These are phyloP conservation scores for Antheraea assamensis DNA, from an alignment of 2,888 invertebrate species.

Conservation along the genomic window DNA sequence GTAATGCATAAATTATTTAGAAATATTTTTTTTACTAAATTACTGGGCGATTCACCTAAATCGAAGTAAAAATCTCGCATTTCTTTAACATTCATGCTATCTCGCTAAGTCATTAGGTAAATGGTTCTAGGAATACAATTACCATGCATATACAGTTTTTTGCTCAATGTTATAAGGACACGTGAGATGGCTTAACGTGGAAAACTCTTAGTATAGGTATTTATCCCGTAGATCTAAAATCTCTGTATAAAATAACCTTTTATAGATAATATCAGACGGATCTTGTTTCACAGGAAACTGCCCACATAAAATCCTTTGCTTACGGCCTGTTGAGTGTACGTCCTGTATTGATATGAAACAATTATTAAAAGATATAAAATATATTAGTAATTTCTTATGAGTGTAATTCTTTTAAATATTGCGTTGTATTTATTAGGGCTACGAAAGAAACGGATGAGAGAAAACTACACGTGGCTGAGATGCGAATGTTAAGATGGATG, in stretches of 20 bases:
- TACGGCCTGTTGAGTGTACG: neutral
- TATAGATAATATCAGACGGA: neutral
- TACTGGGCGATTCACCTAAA: too few species aligned
- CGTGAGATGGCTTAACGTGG: neutral
- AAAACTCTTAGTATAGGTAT: neutral
- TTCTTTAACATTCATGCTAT: neutral
- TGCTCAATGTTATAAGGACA: too few species aligned
- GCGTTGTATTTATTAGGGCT: too few species aligned
- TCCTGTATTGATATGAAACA: neutral
- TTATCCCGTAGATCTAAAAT: neutral
- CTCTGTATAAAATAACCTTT: neutral
- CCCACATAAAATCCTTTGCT: neutral
- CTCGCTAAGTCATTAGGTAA: too few species aligned
- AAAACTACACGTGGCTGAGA: too few species aligned
- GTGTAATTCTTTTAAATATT: neutral
- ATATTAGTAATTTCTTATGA: neutral
- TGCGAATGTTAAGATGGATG: too few species aligned
- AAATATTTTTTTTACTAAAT: too few species aligned
- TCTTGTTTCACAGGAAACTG: neutral
- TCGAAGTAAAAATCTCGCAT: neutral
- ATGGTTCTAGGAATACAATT: too few species aligned
- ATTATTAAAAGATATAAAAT: neutral
- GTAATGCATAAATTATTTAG: too few species aligned
- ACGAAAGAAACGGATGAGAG: too few species aligned
- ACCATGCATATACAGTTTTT: too few species aligned